These are phyloP conservation scores for Muntiacus reevesi DNA, from an alignment of 2,113 vertebrate genomes.

Conservation along the genomic window DNA sequence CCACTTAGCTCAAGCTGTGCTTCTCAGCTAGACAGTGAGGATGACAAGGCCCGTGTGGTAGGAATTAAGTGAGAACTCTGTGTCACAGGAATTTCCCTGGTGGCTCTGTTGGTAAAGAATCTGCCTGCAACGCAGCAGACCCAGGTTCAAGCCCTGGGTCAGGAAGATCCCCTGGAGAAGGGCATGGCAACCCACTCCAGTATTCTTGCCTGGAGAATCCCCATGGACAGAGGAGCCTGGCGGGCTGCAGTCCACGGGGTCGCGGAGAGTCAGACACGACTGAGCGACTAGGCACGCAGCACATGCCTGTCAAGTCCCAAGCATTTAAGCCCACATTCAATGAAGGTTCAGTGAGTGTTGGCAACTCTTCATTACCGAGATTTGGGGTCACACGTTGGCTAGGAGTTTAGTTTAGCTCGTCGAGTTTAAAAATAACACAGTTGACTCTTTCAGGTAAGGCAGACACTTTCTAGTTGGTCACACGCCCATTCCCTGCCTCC, in stretches of 20 bases:
- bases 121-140: not conserved
- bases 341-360: not conserved
- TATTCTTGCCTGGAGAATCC: not conserved
- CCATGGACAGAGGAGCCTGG: not conserved
- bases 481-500: not conserved
- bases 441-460: not conserved
- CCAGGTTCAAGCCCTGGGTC: not conserved
- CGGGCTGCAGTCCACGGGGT: rapidly evolving
- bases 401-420: not conserved
- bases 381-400: not conserved
- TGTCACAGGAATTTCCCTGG: rapidly evolving
- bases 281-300: not conserved
- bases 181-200: not conserved
- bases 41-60: too few species aligned
- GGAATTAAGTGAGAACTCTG: not conserved
- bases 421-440: not conserved
- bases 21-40: not conserved
- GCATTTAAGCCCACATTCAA: not conserved
- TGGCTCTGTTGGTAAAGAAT: not conserved
- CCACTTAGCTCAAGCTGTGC: not conserved
- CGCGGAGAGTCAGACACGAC: rapidly evolving
- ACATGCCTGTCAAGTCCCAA: not conserved
- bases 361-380: not conserved
- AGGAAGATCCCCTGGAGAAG: not conserved
- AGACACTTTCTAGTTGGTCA: not conserved